Evolutionary conservation across 2,888 invertebrate genomes (phyloP), one percentile per base, ranked within the genome.

Genomic region (Drosophila bunnanda): DNA sequence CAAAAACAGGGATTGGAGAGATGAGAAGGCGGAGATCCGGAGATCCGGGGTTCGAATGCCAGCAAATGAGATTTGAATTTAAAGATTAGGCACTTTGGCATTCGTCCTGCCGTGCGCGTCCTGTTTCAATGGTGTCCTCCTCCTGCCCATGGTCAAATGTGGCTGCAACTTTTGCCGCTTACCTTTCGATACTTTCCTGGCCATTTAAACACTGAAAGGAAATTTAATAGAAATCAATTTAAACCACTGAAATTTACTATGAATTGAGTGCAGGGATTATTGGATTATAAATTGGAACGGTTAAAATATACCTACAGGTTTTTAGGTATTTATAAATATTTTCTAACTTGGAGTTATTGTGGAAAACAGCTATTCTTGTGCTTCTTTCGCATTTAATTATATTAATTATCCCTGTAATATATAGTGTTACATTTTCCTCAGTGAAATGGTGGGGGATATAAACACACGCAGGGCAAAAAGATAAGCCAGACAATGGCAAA

Each of bases 21-120:
- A n/a, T 34, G 13, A 22, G 56, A 39, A 28, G 20, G 7, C 28
- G 46, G 46, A 48, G 46, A 30, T 48, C 17, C 46, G 30, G 48
- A 50, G 50, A 52, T 54, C 52, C 25, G 30, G 76, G 68, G 57
- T 59, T 55, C 70, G 72, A 66, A 75, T 80, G 74, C 70, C 66
- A 60, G 78, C 72, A 82, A 89, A 88, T 87, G 80, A 89, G 90
- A 89, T 90, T 90, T 89, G 90, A 90, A 90, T 89, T 89, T 83
- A 84, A 82, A 89, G 91, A 90, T 90, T 90, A 86, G 84, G 74
- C 53, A n/a, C 58, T 65, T 56, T 55, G 78, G 74, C 80, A 78
- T 72, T 79, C 82, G 89, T 60, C 59, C 61, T 60, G 89, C 88
- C 62, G 59, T 74, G 84, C 79, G 69, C 85, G 88, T 83, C 83